A percentile compares a stretch with the other conserved stretches of the same genome.
These are phyloP conservation scores for Leptura quadrifasciata DNA, from an alignment of 2,888 invertebrate genomes.

Conservation along the genomic window DNA sequence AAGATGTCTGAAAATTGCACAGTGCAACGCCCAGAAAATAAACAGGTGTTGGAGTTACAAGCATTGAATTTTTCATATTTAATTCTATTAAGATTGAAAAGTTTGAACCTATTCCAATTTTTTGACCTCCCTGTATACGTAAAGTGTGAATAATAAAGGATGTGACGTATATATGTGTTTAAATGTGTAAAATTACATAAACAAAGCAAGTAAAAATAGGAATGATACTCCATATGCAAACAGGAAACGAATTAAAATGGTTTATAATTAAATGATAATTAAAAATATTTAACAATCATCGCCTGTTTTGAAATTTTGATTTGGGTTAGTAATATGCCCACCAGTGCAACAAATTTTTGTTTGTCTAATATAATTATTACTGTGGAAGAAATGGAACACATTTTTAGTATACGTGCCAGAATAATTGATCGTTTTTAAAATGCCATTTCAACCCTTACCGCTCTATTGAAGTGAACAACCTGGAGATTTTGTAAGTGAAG, in stretches of 20 bases:
- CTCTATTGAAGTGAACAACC: too few species aligned
- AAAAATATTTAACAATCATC: not conserved
- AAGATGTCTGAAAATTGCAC: too few species aligned
- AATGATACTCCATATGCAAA: constrained; percentile 15
- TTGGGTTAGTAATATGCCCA: not conserved
- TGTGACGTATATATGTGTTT: constrained; percentile 25
- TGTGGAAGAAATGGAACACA: not conserved
- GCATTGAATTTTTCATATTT: too few species aligned
- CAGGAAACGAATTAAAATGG: constrained; percentile 16
- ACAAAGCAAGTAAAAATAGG: constrained; percentile 31
- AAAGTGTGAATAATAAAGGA: constrained; percentile 29
- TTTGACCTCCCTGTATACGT: not conserved
- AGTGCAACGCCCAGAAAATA: too few species aligned
- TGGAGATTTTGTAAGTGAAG: too few species aligned
- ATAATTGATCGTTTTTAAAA: not conserved
- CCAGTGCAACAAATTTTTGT: not conserved
- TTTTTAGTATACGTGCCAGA: not conserved
- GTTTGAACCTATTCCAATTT: not conserved
- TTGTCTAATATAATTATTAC: not conserved
- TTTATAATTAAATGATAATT: not conserved
- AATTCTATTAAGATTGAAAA: too few species aligned
- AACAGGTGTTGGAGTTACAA: too few species aligned
- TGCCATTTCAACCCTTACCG: not conserved
- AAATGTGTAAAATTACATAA: constrained; percentile 20
- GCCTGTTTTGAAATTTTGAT: constrained; percentile 9